These are phyloP conservation scores for Stenoptilia bipunctidactyla DNA, from an alignment of 2,888 invertebrate genomes.

Conservation along the genomic window DNA sequence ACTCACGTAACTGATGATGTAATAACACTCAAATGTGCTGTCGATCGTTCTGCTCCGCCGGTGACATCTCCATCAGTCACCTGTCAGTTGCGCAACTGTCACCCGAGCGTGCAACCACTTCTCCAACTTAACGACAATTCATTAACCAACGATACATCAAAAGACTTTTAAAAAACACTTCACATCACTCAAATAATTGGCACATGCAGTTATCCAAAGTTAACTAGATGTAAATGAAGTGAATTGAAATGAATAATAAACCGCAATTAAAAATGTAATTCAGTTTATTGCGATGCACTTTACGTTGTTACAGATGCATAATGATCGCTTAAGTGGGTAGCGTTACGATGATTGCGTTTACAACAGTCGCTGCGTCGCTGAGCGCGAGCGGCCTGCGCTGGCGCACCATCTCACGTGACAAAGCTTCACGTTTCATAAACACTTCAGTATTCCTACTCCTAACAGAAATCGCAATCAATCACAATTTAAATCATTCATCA, in stretches of 20 bases:
- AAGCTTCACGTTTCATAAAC: too few relatives aligned
- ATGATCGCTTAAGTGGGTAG: background rate
- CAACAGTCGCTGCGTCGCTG: background rate
- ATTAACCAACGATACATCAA: background rate
- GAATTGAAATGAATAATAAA: background rate
- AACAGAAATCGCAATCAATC: too few relatives aligned
- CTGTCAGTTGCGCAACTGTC: too few relatives aligned
- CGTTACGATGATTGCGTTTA: background rate
- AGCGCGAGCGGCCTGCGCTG: too few relatives aligned
- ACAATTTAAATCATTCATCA: too few relatives aligned
- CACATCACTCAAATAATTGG: background rate
- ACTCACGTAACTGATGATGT: too few relatives aligned
- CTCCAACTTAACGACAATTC: background rate
- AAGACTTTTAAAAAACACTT: constrained; percentile 1
- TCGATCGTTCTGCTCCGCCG: too few relatives aligned
- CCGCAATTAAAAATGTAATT: background rate
- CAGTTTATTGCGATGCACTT: background rate
- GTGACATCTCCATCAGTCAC: too few relatives aligned
- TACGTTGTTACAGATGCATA: background rate
- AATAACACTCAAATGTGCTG: too few relatives aligned
- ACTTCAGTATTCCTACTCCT: too few relatives aligned
- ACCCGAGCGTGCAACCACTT: too few relatives aligned
- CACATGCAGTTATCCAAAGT: background rate
- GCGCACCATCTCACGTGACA: too few relatives aligned
- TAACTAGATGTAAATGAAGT: background rate